Conservation (phyloP, 2,888 invertebrate species). For the Dinocampus coccinellae region DNA sequence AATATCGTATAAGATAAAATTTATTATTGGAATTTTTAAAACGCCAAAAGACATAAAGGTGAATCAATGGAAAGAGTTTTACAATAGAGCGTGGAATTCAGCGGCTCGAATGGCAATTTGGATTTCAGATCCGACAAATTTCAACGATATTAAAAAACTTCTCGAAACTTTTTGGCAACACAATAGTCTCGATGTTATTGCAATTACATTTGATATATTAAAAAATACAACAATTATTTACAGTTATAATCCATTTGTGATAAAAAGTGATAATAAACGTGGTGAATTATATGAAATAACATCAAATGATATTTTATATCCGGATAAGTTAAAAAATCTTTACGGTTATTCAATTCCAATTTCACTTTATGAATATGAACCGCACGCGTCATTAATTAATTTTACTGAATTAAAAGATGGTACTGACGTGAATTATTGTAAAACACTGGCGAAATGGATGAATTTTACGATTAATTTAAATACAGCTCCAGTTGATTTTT, state of each 20-base stretch:
- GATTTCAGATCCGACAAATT: conserved; percentile 9
- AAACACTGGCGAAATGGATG: conserved; percentile 30
- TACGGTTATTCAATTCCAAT: conserved; percentile 32
- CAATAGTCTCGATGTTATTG: conserved; percentile 36
- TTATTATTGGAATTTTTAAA: conserved; percentile 31
- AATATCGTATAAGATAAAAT: conserved; percentile 18
- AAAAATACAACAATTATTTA: conserved; percentile 18
- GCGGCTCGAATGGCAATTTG: conserved; percentile 31
- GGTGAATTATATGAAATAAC: neutral
- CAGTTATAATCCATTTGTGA: conserved; percentile 38
- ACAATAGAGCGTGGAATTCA: conserved; percentile 33
- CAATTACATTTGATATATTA: conserved; percentile 6
- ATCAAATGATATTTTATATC: conserved; percentile 27
- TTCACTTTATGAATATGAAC: conserved; percentile 37
- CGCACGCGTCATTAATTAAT: conserved; percentile 22
- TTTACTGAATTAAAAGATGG: conserved; percentile 26
- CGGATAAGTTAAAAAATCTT: conserved; percentile 43
- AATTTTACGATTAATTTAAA: conserved; percentile 39
- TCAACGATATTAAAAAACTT: conserved; percentile 12
- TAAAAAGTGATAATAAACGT: neutral
- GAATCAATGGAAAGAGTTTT: conserved; percentile 18
- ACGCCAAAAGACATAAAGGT: conserved; percentile 1
- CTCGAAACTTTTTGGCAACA: conserved; percentile 35
- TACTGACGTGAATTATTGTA: conserved; percentile 39
- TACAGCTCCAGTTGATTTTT: conserved; percentile 17